Evolutionary conservation across 1,140 invertebrate species (phyloP).

Genomic region (Hylaeus anthracinus): DNA sequence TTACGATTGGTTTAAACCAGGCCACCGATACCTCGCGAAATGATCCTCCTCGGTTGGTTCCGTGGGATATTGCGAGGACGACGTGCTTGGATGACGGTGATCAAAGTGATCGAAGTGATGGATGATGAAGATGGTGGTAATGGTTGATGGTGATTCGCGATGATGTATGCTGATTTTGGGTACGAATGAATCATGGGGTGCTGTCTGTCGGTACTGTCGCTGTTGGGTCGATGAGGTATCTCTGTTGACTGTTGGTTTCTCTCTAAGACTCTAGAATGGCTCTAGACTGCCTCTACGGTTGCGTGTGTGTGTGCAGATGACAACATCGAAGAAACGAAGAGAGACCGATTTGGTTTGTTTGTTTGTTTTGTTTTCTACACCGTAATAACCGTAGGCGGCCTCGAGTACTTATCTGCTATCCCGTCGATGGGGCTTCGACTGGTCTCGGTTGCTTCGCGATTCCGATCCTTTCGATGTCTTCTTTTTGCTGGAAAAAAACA

Average conservation of each 20-base stretch:
- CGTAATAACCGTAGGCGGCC: slow-evolving; percentile 50
- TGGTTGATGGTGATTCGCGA: slow-evolving; percentile 29
- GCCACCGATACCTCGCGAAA: not conserved
- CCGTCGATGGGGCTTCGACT: slow-evolving; percentile 44
- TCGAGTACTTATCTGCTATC: slow-evolving; percentile 74
- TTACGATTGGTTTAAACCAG: slow-evolving; percentile 1
- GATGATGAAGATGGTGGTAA: slow-evolving; percentile 51
- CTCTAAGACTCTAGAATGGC: slow-evolving; percentile 64
- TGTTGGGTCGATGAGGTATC: slow-evolving; percentile 40
- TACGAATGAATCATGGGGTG: slow-evolving; percentile 47
- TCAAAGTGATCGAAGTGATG: slow-evolving; percentile 45
- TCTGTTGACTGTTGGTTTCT: slow-evolving; percentile 41
- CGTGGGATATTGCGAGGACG: slow-evolving; percentile 11
- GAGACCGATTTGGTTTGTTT: slow-evolving; percentile 43
- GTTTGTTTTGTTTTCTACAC: slow-evolving; percentile 41
- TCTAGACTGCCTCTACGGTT: slow-evolving; percentile 68
- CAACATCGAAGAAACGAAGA: slow-evolving; percentile 69
- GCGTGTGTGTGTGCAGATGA: slow-evolving; percentile 66
- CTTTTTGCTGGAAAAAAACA: slow-evolving; percentile 17
- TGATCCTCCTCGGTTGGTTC: slow-evolving; percentile 13
- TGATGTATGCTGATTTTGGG: not conserved
- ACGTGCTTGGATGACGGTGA: slow-evolving; percentile 21
- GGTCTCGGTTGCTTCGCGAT: slow-evolving; percentile 29
- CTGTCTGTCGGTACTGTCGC: slow-evolving; percentile 54
- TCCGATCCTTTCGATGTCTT: slow-evolving; percentile 23